Evolutionary conservation across 2,113 vertebrate species (phyloP), one percentile per base, ranked within the genome.

Genomic region (Sterrhoptilus dennistouni): DNA sequence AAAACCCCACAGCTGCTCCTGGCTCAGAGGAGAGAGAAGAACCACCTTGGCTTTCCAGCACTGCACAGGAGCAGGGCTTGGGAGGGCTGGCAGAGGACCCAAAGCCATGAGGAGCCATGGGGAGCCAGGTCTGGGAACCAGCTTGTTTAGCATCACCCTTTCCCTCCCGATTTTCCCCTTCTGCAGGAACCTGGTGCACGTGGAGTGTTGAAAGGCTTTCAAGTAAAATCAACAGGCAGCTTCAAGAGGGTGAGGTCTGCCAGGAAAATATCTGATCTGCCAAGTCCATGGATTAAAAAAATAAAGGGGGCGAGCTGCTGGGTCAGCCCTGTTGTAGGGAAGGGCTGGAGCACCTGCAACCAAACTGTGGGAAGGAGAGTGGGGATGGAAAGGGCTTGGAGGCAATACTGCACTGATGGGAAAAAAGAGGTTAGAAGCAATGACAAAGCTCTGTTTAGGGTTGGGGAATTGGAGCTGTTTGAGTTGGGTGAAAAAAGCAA

Each of bases 281-380:
- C 83, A 70, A 71, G 61, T 20, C 29, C 28, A 35, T 0, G 28
- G 70, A 40, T 29, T 57, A 38, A 85, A 66, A 35, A 35, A 74
- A 52, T 33, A 53, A 87, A 87, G 29, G 22, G 83, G 65, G 84
- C 68, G 81, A 95, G 89, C 95, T 94, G 95, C 93, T 94, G 94
- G 36, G 36, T 70, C 54, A 87, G 47, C 68, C 23, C 56, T 50
- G 29, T 18, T n/a, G 47, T 74, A 82, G 47, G 52, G 38, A 44
- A 83, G 66, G 50, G 49, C 68, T 71, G 87, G 45, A 94, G 90
- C 42, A 96, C 84, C 94, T 98, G 95, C 95, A 98, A 98, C 91
- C 97, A 97, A 95, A 97, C 60, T 29, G 95, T 45, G 94, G 77
- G 96, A 68, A 89, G 76, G 63, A 72, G 81, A 14, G 69, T 6